phyloP scores from a whole-genome alignment of 1,140 invertebrate species.

The Leucophenga varia region DNA sequence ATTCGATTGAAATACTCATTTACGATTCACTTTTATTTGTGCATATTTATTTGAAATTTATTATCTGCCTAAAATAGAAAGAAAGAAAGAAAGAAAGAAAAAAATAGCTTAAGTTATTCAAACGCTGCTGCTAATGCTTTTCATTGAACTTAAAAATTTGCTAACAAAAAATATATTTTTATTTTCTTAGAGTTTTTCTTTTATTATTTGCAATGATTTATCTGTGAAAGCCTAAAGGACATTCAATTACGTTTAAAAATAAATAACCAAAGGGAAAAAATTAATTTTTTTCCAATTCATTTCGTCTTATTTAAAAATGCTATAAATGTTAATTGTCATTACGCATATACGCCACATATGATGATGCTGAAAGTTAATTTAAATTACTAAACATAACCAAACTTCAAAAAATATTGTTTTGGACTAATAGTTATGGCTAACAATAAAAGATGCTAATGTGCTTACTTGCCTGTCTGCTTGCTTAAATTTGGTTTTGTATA shows the following conservation, averaged over 20 bases:
- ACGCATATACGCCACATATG: too few species aligned
- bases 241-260: too few species aligned
- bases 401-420: background rate
- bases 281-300: slow-evolving; percentile 33
- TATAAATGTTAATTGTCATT: slow-evolving; percentile 51
- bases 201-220: too few species aligned
- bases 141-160: background rate
- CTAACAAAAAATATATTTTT: background rate
- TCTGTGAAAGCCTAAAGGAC: too few species aligned
- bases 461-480: background rate
- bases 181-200: too few species aligned
- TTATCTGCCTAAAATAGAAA: too few species aligned
- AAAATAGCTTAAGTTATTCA: too few species aligned
- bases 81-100: too few species aligned
- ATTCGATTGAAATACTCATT: too few species aligned
- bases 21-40: slow-evolving; percentile 48
- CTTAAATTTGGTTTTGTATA: slow-evolving; percentile 4
- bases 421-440: background rate
- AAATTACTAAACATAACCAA: slow-evolving; percentile 1
- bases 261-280: slow-evolving; percentile 4
- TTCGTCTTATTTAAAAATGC: slow-evolving; percentile 26
- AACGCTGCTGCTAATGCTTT: background rate
- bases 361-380: too few species aligned
- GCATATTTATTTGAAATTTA: slow-evolving; percentile 38
- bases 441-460: background rate